phyloP scores from a whole-genome alignment of 2,888 invertebrate species.

The Isotomurus palustris region DNA sequence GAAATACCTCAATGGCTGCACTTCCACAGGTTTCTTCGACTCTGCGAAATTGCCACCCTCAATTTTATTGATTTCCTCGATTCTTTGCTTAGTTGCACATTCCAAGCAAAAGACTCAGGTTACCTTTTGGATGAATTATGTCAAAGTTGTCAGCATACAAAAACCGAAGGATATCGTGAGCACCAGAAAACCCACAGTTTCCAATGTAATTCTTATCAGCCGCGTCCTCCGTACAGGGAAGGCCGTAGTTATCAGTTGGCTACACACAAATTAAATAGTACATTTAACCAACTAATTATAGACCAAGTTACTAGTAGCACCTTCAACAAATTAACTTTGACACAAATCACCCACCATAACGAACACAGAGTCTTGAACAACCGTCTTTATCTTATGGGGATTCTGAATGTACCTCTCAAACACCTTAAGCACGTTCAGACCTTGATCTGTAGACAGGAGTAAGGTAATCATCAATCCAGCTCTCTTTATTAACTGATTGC shows the following conservation, averaged over 20 bases:
- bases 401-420: conserved; percentile 31
- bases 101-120: background rate
- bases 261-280: too few species aligned
- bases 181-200: conserved; percentile 18
- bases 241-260: conserved; percentile 8
- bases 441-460: conserved; percentile 17
- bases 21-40: too few species aligned
- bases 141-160: conserved; percentile 5
- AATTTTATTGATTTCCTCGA: too few species aligned
- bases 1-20: conserved; percentile 8
- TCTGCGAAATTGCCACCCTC: too few species aligned
- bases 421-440: conserved; percentile 22
- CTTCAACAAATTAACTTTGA: too few species aligned
- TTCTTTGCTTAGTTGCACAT: too few species aligned
- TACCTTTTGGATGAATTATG: background rate
- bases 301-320: too few species aligned
- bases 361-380: conserved; percentile 20
- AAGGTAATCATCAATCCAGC: too few species aligned
- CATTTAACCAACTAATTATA: too few species aligned
- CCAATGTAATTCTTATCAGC: conserved; percentile 9
- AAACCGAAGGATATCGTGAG: conserved; percentile 12
- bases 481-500: too few species aligned
- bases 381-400: conserved; percentile 11
- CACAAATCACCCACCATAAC: conserved; percentile 11
- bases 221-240: conserved; percentile 1